These are phyloP conservation scores for Etheostoma perlongum DNA, from an alignment of 2,797 vertebrate species.

Conservation along the genomic window DNA sequence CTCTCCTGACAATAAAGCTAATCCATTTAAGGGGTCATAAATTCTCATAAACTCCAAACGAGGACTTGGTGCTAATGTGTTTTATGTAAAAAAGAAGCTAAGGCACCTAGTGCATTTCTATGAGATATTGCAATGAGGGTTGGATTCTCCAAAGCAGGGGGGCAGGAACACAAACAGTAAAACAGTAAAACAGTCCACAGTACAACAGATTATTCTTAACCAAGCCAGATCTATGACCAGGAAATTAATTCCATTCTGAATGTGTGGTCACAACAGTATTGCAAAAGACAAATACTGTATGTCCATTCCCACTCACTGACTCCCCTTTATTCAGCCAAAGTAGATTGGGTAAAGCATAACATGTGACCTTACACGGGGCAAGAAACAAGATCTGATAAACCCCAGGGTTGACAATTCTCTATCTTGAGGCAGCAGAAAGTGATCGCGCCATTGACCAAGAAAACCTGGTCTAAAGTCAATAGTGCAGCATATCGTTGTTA, in stretches of 20 bases:
- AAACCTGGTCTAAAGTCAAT: no score
- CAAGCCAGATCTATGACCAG: constrained; percentile 24
- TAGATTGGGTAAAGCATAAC: background rate
- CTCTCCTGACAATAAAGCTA: constrained; percentile 61
- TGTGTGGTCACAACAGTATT: constrained; percentile 26
- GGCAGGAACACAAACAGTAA: background rate
- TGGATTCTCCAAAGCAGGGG: background rate
- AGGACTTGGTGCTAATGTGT: constrained; percentile 54
- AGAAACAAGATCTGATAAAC: constrained; percentile 1
- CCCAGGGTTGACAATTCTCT: background rate
- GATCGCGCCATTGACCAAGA: no score
- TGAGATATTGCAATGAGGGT: constrained; percentile 35
- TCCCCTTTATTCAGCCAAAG: background rate
- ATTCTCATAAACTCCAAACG: constrained; percentile 54
- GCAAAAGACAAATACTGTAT: background rate
- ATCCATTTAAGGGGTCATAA: constrained; percentile 71
- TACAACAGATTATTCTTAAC: constrained; percentile 15
- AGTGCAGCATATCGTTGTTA: no score
- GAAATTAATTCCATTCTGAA: constrained; percentile 41
- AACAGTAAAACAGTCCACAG: constrained; percentile 32
- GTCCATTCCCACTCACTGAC: constrained; percentile 8
- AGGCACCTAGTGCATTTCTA: constrained; percentile 42
- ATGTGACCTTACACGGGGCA: background rate
- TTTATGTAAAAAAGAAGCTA: constrained; percentile 44
- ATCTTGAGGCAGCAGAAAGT: no score